Evolutionary conservation across 1,140 invertebrate genomes (phyloP).

Genomic region (Phocides pigmalion): DNA sequence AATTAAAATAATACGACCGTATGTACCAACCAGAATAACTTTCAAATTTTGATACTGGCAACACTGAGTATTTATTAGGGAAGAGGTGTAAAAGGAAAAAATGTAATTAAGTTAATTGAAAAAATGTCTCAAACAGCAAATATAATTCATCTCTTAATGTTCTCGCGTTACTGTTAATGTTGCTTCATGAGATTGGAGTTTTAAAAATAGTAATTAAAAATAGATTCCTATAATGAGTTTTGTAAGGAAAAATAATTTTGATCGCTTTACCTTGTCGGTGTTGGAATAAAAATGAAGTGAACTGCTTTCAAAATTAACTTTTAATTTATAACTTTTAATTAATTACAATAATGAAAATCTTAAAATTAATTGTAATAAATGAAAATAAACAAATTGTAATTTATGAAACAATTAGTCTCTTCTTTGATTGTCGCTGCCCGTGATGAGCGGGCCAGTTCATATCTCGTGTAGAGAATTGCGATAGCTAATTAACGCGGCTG

Average conservation of each 20-base stretch:
- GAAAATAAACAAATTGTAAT: no score
- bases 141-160: constrained; percentile 60
- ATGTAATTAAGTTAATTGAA: constrained; percentile 68
- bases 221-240: constrained; percentile 39
- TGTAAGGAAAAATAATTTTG: constrained; percentile 11
- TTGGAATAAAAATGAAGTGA: background rate
- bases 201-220: constrained; percentile 60
- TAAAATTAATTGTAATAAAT: no score
- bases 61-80: constrained; percentile 16
- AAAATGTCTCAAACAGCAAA: constrained; percentile 46
- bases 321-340: no score
- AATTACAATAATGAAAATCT: no score
- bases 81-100: constrained; percentile 44
- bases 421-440: no score
- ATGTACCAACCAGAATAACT: no score
- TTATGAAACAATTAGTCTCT: no score
- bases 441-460: no score
- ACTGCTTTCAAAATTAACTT: no score
- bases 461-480: no score
- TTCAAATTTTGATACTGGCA: background rate
- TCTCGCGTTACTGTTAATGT: constrained; percentile 57
- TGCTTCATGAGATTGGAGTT: constrained; percentile 30
- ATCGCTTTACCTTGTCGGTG: background rate
- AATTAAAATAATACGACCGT: no score
- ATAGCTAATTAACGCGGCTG: no score